These are phyloP conservation scores for Myopa testacea DNA, from an alignment of 2,888 invertebrate genomes.

Conservation along the genomic window DNA sequence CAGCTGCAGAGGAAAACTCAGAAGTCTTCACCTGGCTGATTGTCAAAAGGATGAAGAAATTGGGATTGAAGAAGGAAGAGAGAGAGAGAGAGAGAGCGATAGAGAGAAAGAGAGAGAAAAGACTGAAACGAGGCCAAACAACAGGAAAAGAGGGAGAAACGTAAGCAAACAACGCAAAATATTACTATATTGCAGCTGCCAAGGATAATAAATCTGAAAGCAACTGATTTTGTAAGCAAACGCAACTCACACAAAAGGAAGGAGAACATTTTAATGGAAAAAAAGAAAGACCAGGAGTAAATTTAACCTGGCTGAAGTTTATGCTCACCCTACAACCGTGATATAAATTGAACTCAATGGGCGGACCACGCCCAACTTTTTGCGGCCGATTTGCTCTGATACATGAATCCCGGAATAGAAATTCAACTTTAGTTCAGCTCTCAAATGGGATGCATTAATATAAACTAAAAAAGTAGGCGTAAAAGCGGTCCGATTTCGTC, in stretches of 20 bases:
- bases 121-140: background rate
- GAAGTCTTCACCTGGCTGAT: background rate
- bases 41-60: background rate
- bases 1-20: constrained; percentile 29
- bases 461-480: too few relatives aligned
- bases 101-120: background rate
- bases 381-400: too few relatives aligned
- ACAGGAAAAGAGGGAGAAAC: too few relatives aligned
- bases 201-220: background rate
- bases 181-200: constrained; percentile 1
- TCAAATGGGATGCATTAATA: too few relatives aligned
- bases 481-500: too few relatives aligned
- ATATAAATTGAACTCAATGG: too few relatives aligned
- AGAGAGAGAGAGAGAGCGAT: background rate
- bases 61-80: too few relatives aligned
- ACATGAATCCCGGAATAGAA: too few relatives aligned
- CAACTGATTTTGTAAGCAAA: background rate
- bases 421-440: too few relatives aligned
- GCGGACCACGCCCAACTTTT: too few relatives aligned
- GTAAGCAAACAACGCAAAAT: background rate
- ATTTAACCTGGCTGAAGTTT: background rate
- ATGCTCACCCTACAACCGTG: too few relatives aligned
- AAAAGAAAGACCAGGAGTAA: background rate
- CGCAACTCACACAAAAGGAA: background rate
- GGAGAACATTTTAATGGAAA: too few relatives aligned